Percentiles rank a stretch among this genome's conserved stretches.
phyloP scores from a whole-genome alignment of 2,888 invertebrate genomes.

The Chloroclystis v-ata region DNA sequence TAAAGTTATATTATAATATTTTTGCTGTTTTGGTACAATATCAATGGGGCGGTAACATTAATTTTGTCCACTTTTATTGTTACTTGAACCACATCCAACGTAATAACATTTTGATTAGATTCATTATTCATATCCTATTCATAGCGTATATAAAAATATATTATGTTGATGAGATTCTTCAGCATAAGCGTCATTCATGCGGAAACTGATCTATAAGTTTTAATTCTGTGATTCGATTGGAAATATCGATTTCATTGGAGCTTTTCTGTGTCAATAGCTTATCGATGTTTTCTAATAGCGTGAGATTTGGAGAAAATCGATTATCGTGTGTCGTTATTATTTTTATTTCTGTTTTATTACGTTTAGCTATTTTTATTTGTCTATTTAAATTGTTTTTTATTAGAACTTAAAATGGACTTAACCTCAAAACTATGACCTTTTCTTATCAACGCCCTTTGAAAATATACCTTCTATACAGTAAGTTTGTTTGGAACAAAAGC shows the following conservation, averaged over 20 bases:
- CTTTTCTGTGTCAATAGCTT: constrained; percentile 6
- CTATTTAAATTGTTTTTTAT: background rate
- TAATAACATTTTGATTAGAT: constrained; percentile 63
- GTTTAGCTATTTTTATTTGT: background rate
- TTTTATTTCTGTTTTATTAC: constrained; percentile 4
- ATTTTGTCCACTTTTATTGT: no score
- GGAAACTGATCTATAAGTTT: constrained; percentile 11
- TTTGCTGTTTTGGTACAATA: no score
- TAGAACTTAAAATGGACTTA: background rate
- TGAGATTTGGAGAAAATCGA: background rate
- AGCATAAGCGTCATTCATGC: constrained; percentile 7
- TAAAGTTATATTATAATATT: no score
- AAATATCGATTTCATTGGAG: constrained; percentile 17
- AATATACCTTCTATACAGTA: no score
- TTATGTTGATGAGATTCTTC: constrained; percentile 45
- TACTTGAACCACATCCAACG: constrained; percentile 31
- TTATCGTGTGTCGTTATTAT: constrained; percentile 1
- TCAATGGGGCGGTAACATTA: no score
- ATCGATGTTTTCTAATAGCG: constrained; percentile 1
- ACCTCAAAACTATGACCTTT: background rate
- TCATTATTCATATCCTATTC: constrained; percentile 49
- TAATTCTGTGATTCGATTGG: constrained; percentile 7
- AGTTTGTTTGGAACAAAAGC: no score
- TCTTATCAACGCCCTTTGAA: no score
- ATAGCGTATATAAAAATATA: constrained; percentile 46